A percentile compares a stretch with the other conserved stretches of the same genome.
These are phyloP conservation scores for Nipponacmea schrenckii DNA, from an alignment of 2,888 invertebrate genomes.

Conservation along the genomic window DNA sequence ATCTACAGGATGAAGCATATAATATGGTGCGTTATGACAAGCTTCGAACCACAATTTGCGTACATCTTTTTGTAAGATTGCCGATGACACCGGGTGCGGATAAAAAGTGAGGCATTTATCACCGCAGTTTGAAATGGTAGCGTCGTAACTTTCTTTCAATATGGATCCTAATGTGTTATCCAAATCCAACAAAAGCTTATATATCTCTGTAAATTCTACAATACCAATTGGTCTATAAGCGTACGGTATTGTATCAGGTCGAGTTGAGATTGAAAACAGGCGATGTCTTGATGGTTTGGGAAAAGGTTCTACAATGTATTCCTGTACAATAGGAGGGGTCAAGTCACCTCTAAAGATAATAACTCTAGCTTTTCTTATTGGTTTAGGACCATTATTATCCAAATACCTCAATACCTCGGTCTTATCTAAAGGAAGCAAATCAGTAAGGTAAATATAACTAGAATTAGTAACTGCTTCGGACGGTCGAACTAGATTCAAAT, in stretches of 20 bases:
- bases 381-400: conserved; percentile 30
- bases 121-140: conserved; percentile 38
- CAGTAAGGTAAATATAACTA: conserved; percentile 37
- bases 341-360: conserved; percentile 45
- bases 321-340: conserved; percentile 38
- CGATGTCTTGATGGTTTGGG: conserved; percentile 37
- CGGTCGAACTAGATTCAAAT: conserved; percentile 30
- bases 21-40: conserved; percentile 36
- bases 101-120: conserved; percentile 40
- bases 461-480: conserved; percentile 16
- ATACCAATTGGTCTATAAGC: conserved; percentile 40
- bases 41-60: conserved; percentile 44
- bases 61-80: conserved; percentile 29
- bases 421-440: conserved; percentile 42
- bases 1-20: conserved; percentile 41
- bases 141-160: conserved; percentile 50
- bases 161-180: conserved; percentile 37
- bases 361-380: conserved; percentile 42
- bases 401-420: conserved; percentile 31
- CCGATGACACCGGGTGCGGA: conserved; percentile 36
- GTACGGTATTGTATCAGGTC: conserved; percentile 37
- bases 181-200: conserved; percentile 22
- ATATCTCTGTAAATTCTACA: conserved; percentile 34
- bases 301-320: conserved; percentile 49
- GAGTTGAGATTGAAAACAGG: conserved; percentile 25